Evolutionary conservation across 35 echinoderm and acorn worm genomes (phyloP).

Genomic region (Acanthaster planci): DNA sequence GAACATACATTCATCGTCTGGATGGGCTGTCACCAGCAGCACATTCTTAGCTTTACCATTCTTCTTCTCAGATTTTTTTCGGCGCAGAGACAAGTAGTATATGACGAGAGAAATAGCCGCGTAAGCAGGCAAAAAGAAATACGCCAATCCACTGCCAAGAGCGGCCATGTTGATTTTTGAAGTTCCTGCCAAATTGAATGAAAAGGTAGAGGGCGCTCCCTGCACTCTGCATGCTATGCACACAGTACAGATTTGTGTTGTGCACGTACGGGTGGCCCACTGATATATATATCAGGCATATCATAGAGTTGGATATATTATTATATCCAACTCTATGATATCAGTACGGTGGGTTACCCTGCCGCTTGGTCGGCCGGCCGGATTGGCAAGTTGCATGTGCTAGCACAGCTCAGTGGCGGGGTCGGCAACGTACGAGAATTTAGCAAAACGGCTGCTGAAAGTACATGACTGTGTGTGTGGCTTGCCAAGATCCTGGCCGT

Average conservation of each 20-base stretch:
- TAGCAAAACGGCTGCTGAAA: too few species aligned
- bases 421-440: too few species aligned
- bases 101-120: slow-evolving; percentile 18
- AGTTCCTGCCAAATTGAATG: background rate
- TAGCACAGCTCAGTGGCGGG: too few species aligned
- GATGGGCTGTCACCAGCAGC: slow-evolving; percentile 80
- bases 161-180: slow-evolving; percentile 18
- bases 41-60: slow-evolving; percentile 39
- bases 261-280: too few species aligned
- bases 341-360: too few species aligned
- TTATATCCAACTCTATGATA: too few species aligned
- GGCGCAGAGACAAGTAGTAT: slow-evolving; percentile 15
- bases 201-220: background rate
- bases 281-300: too few species aligned
- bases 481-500: too few species aligned
- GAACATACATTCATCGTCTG: slow-evolving; percentile 94
- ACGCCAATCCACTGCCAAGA: background rate
- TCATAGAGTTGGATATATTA: too few species aligned
- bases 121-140: slow-evolving; percentile 36
- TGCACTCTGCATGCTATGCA: background rate
- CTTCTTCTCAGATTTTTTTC: background rate
- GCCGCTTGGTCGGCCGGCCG: too few species aligned
- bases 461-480: too few species aligned
- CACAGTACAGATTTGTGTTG: background rate
- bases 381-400: too few species aligned